phyloP scores from a whole-genome alignment of 2,888 invertebrate genomes.

The Azorinus chamasolen region DNA sequence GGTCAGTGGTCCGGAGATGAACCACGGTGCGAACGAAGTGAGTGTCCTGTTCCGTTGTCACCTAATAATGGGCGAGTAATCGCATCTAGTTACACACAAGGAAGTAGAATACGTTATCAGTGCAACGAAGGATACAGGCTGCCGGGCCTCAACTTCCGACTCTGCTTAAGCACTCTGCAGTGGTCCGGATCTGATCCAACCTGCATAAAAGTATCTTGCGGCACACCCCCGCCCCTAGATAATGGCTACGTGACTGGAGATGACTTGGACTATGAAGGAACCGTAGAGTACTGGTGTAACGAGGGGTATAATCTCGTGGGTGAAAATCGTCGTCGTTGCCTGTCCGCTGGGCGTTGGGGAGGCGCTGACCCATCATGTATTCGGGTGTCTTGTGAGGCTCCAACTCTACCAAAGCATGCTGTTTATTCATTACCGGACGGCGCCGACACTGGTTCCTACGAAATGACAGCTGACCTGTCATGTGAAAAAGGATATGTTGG shows the following conservation, averaged over 20 bases:
- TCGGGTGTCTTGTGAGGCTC: slow-evolving; percentile 57
- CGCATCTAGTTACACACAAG: slow-evolving; percentile 40
- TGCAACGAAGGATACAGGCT: slow-evolving; percentile 76
- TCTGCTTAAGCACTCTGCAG: slow-evolving; percentile 69
- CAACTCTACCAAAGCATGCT: slow-evolving; percentile 49
- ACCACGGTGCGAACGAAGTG: slow-evolving; percentile 77
- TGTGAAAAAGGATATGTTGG: slow-evolving; percentile 68
- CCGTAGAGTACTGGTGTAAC: slow-evolving; percentile 74
- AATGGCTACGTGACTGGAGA: slow-evolving; percentile 54
- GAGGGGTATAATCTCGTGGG: slow-evolving; percentile 72
- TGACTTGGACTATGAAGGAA: slow-evolving; percentile 59
- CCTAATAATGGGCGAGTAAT: slow-evolving; percentile 67
- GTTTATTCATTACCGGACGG: slow-evolving; percentile 43
- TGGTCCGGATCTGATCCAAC: slow-evolving; percentile 73
- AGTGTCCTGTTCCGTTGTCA: slow-evolving; percentile 67
- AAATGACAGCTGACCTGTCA: slow-evolving; percentile 42
- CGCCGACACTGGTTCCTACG: slow-evolving; percentile 41
- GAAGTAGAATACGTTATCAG: slow-evolving; percentile 65
- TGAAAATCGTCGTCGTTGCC: slow-evolving; percentile 70
- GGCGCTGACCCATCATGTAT: slow-evolving; percentile 60
- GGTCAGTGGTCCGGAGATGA: slow-evolving; percentile 80
- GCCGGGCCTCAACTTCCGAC: slow-evolving; percentile 64
- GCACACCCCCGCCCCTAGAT: slow-evolving; percentile 47
- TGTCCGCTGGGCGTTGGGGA: slow-evolving; percentile 70
- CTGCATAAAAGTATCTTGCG: slow-evolving; percentile 70